Base-by-base conservation (phyloP, 2,113 vertebrate genomes). In the Eurypyga helias region DNA sequence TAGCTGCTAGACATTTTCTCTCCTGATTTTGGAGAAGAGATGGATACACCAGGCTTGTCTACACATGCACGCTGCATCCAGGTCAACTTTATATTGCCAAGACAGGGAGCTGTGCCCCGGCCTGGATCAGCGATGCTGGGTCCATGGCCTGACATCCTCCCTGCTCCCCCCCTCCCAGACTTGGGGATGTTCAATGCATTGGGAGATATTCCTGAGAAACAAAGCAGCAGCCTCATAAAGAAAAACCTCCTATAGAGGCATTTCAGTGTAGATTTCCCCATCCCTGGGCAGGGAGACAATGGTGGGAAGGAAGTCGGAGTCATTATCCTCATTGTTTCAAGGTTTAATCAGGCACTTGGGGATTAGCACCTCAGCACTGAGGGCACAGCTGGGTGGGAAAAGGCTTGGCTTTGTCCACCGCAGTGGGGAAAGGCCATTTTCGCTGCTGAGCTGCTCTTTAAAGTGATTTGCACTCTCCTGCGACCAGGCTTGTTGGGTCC, bases 301-400 rank as follows among this genome's bases (percentile, higher is more conserved):
- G 84, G 95, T 57, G 84, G 97, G 97, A 97, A 97, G 95, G 97
- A 97, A 97, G 95, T 93, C 10, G 10, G 93, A 86, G 66, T 83
- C 69, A 20, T 94, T 77, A 81, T 29, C 26, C 5, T 71, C 90
- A 55, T 92, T 69, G 87, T 96, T 91, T 73, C 82, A 82, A 70
- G 87, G 71, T 94, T 89, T 83, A 51, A 36, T 10, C 33, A 14
- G 58, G 62, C 89, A 34, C 87, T 34, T 5, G 33, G 83, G 75
- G 67, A 38, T 79, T 79, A 85, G 38, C 90, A 95, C 89, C 91
- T 96, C 78, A 45, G 84, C 54, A n/a, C 54, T 3, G 52, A 67
- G 83, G 87, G 90, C 95, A 72, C 90, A 87, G 85, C 61, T 48
- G 60, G n/a, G 28, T 77, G 88, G 93, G 89, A 38, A 51, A 38